Evolutionary conservation across 2,113 vertebrate species (phyloP).

Genomic region (Hypocryptadius cinnamomeus): DNA sequence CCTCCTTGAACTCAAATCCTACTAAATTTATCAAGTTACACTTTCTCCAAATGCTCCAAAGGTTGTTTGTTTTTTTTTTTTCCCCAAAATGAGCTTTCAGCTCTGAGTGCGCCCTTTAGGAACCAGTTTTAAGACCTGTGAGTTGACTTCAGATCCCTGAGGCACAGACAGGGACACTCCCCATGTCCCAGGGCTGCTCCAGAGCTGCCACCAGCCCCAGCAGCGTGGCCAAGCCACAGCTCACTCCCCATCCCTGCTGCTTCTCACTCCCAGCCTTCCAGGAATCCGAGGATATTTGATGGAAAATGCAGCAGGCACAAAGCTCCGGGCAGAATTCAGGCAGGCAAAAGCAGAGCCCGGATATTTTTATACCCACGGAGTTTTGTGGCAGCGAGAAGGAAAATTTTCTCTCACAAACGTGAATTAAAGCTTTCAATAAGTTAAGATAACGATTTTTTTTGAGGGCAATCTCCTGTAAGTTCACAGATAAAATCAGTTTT

Average conservation of each 20-base stretch:
- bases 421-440: background rate
- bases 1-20: background rate
- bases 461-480: background rate
- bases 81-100: background rate
- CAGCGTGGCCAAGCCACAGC: background rate
- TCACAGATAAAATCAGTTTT: background rate
- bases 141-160: fast-evolving
- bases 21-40: background rate
- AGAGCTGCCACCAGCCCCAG: background rate
- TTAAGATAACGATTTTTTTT: background rate
- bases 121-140: background rate
- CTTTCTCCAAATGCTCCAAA: background rate
- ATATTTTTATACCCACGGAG: background rate
- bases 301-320: background rate
- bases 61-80: too few species aligned
- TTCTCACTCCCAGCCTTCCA: background rate
- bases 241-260: background rate
- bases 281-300: background rate
- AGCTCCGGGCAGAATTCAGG: background rate
- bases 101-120: background rate
- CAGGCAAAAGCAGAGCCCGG: background rate
- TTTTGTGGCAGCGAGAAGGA: background rate
- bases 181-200: background rate
- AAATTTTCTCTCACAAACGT: background rate
- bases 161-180: background rate